Evolutionary conservation across 2,797 vertebrate genomes (phyloP).

Genomic region (Micromesistius poutassou): DNA sequence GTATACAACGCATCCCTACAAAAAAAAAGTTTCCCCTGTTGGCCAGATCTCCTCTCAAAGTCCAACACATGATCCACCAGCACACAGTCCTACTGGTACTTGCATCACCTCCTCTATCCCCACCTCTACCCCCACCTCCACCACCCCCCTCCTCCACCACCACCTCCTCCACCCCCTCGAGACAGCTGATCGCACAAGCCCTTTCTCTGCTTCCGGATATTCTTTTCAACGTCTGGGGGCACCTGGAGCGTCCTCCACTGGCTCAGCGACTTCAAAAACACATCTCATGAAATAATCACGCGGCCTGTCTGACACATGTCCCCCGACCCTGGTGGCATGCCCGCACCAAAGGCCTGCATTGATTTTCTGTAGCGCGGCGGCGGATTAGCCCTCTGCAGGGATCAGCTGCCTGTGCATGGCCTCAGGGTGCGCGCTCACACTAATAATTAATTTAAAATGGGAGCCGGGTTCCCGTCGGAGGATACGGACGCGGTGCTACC

Average conservation of each 20-base stretch:
- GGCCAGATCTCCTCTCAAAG: background rate
- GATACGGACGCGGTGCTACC: slow-evolving; percentile 55
- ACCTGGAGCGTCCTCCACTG: slow-evolving; percentile 79
- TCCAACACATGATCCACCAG: background rate
- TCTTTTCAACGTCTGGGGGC: slow-evolving; percentile 72
- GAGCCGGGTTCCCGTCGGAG: slow-evolving; percentile 69
- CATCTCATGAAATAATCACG: slow-evolving; percentile 78
- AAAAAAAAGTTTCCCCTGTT: background rate
- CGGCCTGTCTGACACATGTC: slow-evolving; percentile 80
- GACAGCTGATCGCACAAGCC: slow-evolving; percentile 56
- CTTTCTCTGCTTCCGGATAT: slow-evolving; percentile 69
- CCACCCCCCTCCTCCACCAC: slow-evolving; percentile 16
- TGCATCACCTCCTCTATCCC: background rate
- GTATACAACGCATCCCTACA: background rate
- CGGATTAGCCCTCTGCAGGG: slow-evolving; percentile 83
- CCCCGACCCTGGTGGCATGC: slow-evolving; percentile 74
- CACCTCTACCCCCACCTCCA: background rate
- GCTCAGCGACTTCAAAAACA: slow-evolving; percentile 78
- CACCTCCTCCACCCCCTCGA: slow-evolving; percentile 59
- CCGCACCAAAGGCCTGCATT: slow-evolving; percentile 80
- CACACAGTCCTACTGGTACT: background rate
- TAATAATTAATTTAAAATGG: slow-evolving; percentile 87
- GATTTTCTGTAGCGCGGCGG: slow-evolving; percentile 84
- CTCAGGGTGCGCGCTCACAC: slow-evolving; percentile 81
- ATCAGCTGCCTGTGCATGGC: slow-evolving; percentile 81